Evolutionary conservation across 2,888 invertebrate species (phyloP).

Genomic region (Megastigmus dorsalis): DNA sequence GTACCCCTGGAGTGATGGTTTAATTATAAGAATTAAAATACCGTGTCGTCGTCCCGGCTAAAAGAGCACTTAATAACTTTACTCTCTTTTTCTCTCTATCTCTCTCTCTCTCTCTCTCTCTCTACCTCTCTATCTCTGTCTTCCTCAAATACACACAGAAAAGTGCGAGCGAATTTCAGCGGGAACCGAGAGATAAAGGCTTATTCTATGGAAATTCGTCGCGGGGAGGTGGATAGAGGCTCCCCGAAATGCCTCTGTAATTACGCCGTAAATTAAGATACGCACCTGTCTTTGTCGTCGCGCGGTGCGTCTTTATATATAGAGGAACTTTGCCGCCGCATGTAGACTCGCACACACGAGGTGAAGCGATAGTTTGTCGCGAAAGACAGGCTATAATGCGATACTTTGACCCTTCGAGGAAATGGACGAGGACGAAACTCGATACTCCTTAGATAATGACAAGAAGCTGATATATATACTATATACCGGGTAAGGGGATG

Average conservation of each 20-base stretch:
- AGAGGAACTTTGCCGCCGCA: too few species aligned
- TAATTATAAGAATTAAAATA: slow-evolving; percentile 46
- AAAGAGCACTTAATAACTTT: slow-evolving; percentile 34
- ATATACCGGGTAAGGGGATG: too few species aligned
- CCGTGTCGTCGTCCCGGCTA: slow-evolving; percentile 17
- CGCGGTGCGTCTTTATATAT: too few species aligned
- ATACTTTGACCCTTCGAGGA: slow-evolving; percentile 34
- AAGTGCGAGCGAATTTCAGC: slow-evolving; percentile 7
- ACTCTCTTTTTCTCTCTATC: neutral
- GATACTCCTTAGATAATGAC: slow-evolving; percentile 27
- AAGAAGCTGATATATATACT: too few species aligned
- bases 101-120: neutral
- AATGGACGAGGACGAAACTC: slow-evolving; percentile 29
- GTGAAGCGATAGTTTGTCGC: neutral
- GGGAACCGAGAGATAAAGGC: slow-evolving; percentile 11
- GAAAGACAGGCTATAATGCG: slow-evolving; percentile 13
- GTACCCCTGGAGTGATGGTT: neutral
- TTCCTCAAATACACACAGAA: neutral
- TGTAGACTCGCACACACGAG: too few species aligned
- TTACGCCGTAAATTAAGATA: slow-evolving; percentile 38
- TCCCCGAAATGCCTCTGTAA: slow-evolving; percentile 19
- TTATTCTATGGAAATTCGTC: slow-evolving; percentile 34
- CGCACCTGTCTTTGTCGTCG: neutral
- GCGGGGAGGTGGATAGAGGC: neutral
- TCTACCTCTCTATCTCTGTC: neutral